Base-by-base conservation (phyloP, 2,888 invertebrate species). In the Julus scanicus region DNA sequence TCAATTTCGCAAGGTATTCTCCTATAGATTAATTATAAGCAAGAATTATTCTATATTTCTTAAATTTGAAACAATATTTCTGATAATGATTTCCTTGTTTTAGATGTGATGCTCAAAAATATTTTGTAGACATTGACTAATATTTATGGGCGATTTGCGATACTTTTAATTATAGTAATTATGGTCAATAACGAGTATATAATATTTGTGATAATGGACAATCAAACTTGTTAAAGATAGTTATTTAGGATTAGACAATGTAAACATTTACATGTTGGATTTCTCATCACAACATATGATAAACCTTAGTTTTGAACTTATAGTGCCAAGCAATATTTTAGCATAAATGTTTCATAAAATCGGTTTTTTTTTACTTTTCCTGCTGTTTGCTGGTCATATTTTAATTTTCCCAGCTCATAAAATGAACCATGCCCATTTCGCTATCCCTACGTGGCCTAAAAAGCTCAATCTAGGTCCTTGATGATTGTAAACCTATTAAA, bases 401-500 rank as follows among this genome's bases (percentile, higher is more conserved):
- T 5, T 11, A 80, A 29, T 17, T 53, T 53, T 53, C 17, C 29
- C 15, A 15, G 53, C 53, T 53, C 11, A 53, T 11, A 53, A 53
- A 4, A 5, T 53, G 13, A 9, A 13, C 53, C 53, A 53, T 53
- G 53, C 15, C 53, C 53, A 53, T 53, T 15, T 53, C 17, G 53
- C 15, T 53, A 53, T 17, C 15, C 53, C 11, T 53, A 53, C 15
- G 37, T 80, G 80, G 37, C 80, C 80, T 80, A 37, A 80, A 80
- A 80, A 80, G 80, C 80, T 80, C 37, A 80, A 80, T 71, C 63
- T 29, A 80, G 29, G 29, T 29, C 20, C 15, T 80, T 80, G 37
- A 37, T 80, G 80, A 80, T 80, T 80, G 80, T 37, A 80, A 80
- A 15, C 80, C 80, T 15, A 80, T 80, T 37, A 37, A 80, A 37